phyloP scores from a whole-genome alignment of 2,113 vertebrate genomes.

The Glaucidium brasilianum region DNA sequence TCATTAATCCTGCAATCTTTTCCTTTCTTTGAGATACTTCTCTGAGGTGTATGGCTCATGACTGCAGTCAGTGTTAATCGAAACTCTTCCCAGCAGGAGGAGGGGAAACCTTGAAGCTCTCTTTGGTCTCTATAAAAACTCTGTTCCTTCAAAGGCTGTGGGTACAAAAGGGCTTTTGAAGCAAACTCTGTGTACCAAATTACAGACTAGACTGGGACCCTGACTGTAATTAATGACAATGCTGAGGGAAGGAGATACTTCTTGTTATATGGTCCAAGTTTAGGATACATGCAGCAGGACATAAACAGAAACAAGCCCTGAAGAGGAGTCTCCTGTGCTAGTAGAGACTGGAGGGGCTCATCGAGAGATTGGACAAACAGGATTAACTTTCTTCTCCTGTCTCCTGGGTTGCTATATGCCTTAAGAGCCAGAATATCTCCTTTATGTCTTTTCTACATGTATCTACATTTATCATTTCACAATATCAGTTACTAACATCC shows the following conservation, averaged over 20 bases:
- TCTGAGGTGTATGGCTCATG: background rate
- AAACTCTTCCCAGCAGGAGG: background rate
- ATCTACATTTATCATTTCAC: background rate
- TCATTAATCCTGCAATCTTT: background rate
- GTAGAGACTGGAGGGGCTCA: background rate
- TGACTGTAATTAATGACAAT: background rate
- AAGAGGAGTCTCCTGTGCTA: background rate
- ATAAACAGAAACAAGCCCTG: background rate
- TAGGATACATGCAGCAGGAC: background rate
- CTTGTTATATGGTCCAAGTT: background rate
- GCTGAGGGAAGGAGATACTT: background rate
- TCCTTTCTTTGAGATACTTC: background rate
- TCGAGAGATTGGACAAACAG: background rate
- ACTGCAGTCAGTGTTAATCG: background rate
- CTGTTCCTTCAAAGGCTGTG: background rate
- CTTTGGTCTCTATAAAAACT: background rate
- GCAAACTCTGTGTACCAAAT: background rate
- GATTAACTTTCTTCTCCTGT: background rate
- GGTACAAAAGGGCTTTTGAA: slow-evolving; percentile 29
- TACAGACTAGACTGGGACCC: background rate
- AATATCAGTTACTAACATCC: slow-evolving; percentile 58
- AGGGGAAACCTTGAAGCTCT: background rate
- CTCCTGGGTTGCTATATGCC: background rate
- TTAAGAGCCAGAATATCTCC: background rate
- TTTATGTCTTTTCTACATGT: background rate